Conservation (phyloP, 2,888 invertebrate genomes). For the Lathronympha strigana region DNA sequence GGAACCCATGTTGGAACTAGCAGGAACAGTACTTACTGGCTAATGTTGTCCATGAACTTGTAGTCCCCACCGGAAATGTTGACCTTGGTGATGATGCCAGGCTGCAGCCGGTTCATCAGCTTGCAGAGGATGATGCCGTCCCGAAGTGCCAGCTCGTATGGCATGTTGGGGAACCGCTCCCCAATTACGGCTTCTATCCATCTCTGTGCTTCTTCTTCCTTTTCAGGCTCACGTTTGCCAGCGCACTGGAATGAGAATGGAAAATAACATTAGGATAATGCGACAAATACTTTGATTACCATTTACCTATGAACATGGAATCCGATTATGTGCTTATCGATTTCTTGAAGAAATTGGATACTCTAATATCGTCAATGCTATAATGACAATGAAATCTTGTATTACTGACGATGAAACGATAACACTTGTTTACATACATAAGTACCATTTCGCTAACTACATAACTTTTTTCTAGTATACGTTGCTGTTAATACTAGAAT, state of each 20-base stretch:
- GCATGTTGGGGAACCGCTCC: constrained; percentile 88
- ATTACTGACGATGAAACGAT: too few species aligned
- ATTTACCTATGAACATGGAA: not conserved
- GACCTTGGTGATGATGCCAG: constrained; percentile 93
- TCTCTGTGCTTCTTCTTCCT: constrained; percentile 91
- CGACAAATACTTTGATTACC: not conserved
- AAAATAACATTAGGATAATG: not conserved
- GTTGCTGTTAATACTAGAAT: too few species aligned
- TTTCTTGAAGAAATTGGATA: too few species aligned
- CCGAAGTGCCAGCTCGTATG: constrained; percentile 91
- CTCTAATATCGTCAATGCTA: too few species aligned
- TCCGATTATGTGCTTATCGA: too few species aligned
- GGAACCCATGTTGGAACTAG: too few species aligned
- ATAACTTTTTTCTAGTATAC: too few species aligned
- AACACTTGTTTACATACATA: too few species aligned
- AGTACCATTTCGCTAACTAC: too few species aligned
- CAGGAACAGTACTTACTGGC: constrained; percentile 93
- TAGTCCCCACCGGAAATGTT: constrained; percentile 95
- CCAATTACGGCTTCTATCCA: constrained; percentile 94
- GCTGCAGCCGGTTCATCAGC: constrained; percentile 94
- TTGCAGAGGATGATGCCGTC: constrained; percentile 94
- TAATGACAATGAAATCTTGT: too few species aligned
- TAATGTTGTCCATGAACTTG: constrained; percentile 98
- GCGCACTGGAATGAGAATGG: constrained; percentile 86
- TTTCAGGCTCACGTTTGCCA: constrained; percentile 91